Conservation (phyloP, 2,888 invertebrate genomes). For the Bombylius discolor region DNA sequence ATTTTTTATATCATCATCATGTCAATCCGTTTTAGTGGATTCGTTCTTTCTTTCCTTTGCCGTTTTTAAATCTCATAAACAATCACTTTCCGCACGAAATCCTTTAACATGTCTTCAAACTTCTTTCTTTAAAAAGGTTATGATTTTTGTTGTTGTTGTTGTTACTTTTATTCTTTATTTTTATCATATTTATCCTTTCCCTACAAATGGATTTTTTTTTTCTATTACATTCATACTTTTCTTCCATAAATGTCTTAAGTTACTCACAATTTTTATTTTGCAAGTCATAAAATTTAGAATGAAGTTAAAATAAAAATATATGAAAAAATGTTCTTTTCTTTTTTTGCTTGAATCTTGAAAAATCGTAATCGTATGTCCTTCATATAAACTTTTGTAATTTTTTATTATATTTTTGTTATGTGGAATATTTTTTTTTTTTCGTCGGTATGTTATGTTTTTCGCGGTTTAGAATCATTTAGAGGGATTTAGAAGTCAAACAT, state of each 20-base stretch:
- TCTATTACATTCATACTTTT: neutral
- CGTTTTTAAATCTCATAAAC: conserved; percentile 4
- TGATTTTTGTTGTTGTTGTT: too few relatives aligned
- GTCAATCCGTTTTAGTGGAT: conserved; percentile 2
- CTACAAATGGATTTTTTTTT: neutral
- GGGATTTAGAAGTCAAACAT: too few relatives aligned
- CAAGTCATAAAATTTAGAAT: conserved; percentile 7
- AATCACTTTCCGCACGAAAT: conserved; percentile 3
- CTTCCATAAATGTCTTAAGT: neutral
- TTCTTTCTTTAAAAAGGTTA: too few relatives aligned
- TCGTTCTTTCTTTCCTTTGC: neutral
- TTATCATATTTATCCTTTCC: too few relatives aligned
- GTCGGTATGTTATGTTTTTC: too few relatives aligned
- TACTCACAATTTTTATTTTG: conserved; percentile 7
- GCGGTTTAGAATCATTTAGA: too few relatives aligned
- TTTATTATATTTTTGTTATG: too few relatives aligned
- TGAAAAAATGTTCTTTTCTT: neutral
- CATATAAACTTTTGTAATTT: too few relatives aligned
- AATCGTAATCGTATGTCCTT: conserved; percentile 3
- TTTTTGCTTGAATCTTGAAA: neutral
- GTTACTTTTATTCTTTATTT: too few relatives aligned
- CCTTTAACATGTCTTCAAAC: neutral
- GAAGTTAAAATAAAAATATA: neutral
- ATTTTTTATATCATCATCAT: neutral
- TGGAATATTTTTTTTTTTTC: too few relatives aligned